phyloP scores from a whole-genome alignment of 2,113 vertebrate genomes.

The Lepisosteus osseus region DNA sequence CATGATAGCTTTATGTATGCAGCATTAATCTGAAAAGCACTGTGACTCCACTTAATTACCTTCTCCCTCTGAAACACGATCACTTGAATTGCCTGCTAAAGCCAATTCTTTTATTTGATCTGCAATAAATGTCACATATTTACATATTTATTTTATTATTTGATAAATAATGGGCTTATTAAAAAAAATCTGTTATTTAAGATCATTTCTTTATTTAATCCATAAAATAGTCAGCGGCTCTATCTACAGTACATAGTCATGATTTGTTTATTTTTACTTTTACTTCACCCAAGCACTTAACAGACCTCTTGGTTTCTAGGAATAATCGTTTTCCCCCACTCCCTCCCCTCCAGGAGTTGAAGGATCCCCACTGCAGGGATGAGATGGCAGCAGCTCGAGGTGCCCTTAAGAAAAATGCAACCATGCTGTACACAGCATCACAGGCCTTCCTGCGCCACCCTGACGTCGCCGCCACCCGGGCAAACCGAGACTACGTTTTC shows the following conservation, averaged over 20 bases:
- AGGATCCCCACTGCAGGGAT: conserved; percentile 94
- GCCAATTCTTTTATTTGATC: too few species aligned
- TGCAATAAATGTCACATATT: too few species aligned
- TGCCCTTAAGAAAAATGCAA: conserved; percentile 96
- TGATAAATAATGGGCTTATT: too few species aligned
- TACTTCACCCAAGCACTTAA: too few species aligned
- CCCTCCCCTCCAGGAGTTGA: conserved; percentile 77
- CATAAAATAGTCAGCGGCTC: too few species aligned
- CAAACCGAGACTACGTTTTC: conserved; percentile 97
- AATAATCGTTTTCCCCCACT: background rate
- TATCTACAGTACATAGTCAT: too few species aligned
- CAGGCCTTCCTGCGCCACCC: conserved; percentile 96
- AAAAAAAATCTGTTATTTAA: too few species aligned
- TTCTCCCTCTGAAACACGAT: background rate
- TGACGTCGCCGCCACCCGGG: conserved; percentile 90
- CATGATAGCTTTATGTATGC: background rate
- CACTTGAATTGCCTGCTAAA: too few species aligned
- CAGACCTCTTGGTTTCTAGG: background rate
- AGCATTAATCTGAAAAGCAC: background rate
- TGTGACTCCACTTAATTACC: background rate
- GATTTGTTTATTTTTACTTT: too few species aligned
- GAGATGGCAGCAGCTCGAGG: conserved; percentile 96
- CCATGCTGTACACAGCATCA: conserved; percentile 95
- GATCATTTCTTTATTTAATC: too few species aligned
- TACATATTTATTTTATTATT: too few species aligned